Conservation (phyloP, 2,113 vertebrate genomes). For the Proteles cristata region DNA sequence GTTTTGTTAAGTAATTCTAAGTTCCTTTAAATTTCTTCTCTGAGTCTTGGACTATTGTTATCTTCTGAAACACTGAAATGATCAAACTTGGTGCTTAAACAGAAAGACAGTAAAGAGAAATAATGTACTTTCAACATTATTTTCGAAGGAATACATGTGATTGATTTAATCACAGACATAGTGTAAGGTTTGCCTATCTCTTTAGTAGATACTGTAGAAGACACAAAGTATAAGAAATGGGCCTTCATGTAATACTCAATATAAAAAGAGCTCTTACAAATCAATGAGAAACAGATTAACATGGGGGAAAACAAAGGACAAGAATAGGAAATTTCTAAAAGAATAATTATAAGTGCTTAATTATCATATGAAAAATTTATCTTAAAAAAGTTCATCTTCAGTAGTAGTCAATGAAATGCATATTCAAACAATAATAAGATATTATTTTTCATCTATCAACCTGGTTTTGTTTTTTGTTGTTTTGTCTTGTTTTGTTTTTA, state of each 20-base stretch:
- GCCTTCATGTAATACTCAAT: neutral
- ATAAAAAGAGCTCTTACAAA: slow-evolving; percentile 18
- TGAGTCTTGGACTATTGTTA: slow-evolving; percentile 31
- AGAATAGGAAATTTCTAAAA: slow-evolving; percentile 30
- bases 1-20: neutral
- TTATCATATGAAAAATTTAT: neutral
- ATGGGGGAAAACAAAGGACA: neutral
- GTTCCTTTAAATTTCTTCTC: slow-evolving; percentile 12
- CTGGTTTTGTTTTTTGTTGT: neutral
- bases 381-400: neutral
- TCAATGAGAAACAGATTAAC: neutral
- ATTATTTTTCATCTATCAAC: neutral
- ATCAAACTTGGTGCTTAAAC: neutral
- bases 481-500: neutral
- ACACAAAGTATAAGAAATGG: neutral
- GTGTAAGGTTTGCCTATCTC: neutral
- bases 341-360: neutral
- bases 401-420: neutral
- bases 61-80: slow-evolving; percentile 44
- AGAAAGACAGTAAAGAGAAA: slow-evolving; percentile 19
- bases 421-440: neutral
- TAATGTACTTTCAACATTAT: neutral
- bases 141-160: neutral
- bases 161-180: neutral
- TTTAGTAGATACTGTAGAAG: slow-evolving; percentile 20